Evolutionary conservation across 2,113 vertebrate species (phyloP).

Genomic region (Atrichornis clamosus): DNA sequence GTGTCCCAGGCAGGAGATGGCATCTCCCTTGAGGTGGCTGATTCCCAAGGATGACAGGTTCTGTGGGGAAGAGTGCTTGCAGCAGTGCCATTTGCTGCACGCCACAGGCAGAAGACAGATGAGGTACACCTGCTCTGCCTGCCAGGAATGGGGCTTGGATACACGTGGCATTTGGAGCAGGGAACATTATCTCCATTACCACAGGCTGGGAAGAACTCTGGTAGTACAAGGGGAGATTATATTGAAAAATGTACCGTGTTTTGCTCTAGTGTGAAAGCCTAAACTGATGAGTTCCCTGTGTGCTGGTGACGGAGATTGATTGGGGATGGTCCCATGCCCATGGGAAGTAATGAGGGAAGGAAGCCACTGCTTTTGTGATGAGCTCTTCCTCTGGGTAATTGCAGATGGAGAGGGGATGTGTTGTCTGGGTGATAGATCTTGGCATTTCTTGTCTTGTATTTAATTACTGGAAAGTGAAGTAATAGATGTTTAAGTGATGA

Average conservation of each 20-base stretch:
- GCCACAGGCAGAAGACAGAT: neutral
- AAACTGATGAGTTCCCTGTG: neutral
- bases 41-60: neutral
- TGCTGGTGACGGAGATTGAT: slow-evolving; percentile 27
- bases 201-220: neutral
- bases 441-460: slow-evolving; percentile 54
- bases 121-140: neutral
- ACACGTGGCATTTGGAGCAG: neutral
- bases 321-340: neutral
- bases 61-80: neutral
- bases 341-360: slow-evolving; percentile 42
- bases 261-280: neutral
- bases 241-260: neutral
- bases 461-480: slow-evolving; percentile 62
- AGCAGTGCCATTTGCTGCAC: neutral
- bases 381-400: slow-evolving; percentile 10
- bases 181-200: neutral
- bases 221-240: neutral
- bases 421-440: slow-evolving; percentile 46
- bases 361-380: slow-evolving; percentile 2
- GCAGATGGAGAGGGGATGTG: slow-evolving; percentile 13
- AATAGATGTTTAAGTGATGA: slow-evolving; percentile 49
- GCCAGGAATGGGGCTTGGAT: neutral
- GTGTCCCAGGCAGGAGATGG: neutral
- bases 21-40: neutral